Percentiles rank a stretch among this genome's conserved stretches.
phyloP scores from a whole-genome alignment of 2,888 invertebrate species.

The Leuctra nigra region DNA sequence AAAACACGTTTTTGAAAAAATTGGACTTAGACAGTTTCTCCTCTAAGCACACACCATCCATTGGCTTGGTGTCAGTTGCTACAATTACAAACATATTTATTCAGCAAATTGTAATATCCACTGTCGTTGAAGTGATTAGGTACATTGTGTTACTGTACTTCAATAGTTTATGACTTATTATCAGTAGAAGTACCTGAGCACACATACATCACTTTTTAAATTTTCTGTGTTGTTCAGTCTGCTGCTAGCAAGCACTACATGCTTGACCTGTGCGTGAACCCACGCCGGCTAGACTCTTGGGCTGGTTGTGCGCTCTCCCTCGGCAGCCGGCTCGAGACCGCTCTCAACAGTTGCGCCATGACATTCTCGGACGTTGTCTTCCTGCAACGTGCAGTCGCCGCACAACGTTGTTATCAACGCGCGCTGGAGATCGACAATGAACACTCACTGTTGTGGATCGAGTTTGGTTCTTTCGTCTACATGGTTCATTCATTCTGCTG shows the following conservation, averaged over 20 bases:
- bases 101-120: too few species aligned
- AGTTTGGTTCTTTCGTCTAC: slow-evolving; percentile 86
- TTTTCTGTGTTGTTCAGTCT: slow-evolving; percentile 37
- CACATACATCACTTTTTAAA: too few species aligned
- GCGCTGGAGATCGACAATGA: slow-evolving; percentile 69
- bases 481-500: slow-evolving; percentile 87
- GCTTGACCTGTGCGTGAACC: slow-evolving; percentile 75
- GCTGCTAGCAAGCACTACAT: slow-evolving; percentile 76
- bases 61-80: too few species aligned
- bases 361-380: slow-evolving; percentile 53
- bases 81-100: too few species aligned
- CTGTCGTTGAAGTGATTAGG: too few species aligned
- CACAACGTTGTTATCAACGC: slow-evolving; percentile 72
- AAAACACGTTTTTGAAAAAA: too few species aligned
- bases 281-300: slow-evolving; percentile 83
- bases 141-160: too few species aligned
- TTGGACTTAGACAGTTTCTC: too few species aligned
- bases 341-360: slow-evolving; percentile 58
- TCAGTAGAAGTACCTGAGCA: too few species aligned
- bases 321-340: slow-evolving; percentile 68
- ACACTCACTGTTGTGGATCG: slow-evolving; percentile 77
- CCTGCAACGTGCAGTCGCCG: slow-evolving; percentile 60
- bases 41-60: too few species aligned
- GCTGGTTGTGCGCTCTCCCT: slow-evolving; percentile 81
- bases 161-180: too few species aligned